Base-by-base conservation (phyloP, 2,888 invertebrate species). In the Melieria picta region DNA sequence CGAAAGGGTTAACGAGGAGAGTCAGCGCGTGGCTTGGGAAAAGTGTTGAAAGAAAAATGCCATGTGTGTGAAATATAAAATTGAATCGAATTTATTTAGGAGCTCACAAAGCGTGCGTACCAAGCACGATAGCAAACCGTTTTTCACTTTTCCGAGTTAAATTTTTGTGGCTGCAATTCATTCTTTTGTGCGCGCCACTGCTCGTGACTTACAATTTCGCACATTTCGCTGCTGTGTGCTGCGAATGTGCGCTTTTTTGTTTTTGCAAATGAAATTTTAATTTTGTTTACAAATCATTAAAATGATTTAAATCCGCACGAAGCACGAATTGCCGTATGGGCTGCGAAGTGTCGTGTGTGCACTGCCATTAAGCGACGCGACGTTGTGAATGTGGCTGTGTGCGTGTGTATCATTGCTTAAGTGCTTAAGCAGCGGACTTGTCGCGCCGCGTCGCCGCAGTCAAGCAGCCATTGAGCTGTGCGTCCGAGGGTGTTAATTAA, bases 261-360 rank as follows among this genome's bases (percentile, higher is more conserved):
- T 69, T 61, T 68, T 52, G 65, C 72, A 61, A 67, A 72, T 72
- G 61, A 65, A 73, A 72, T 65, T 55, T 68, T 69, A 75, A 70
- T 75, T 75, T 74, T 76, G 76, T 76, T 76, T 76, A 73, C 75
- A 76, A 76, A 75, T 76, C 76, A 76, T 76, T 76, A 76, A 76
- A 76, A 76, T 74, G 71, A 73, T 73, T 76, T 73, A 75, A 76
- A 73, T 75, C 66, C 57, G 69, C 71, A 60, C 61, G 67, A 58
- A 67, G 60, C 60, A 67, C 67, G 67, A 67, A 50, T 60, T 65
- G 64, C 57, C 65, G 65, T 69, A 72, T 67, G 42, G 46, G 58
- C 58, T 61, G 67, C 60, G 61, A 67, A 63, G 65, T 71, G 69
- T 73, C 69, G 58, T 60, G 69, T 61, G 60, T 65, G 63, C 66